Conservation (phyloP, 2,888 invertebrate species). For the Kuschelorhynchus macadamiae region DNA sequence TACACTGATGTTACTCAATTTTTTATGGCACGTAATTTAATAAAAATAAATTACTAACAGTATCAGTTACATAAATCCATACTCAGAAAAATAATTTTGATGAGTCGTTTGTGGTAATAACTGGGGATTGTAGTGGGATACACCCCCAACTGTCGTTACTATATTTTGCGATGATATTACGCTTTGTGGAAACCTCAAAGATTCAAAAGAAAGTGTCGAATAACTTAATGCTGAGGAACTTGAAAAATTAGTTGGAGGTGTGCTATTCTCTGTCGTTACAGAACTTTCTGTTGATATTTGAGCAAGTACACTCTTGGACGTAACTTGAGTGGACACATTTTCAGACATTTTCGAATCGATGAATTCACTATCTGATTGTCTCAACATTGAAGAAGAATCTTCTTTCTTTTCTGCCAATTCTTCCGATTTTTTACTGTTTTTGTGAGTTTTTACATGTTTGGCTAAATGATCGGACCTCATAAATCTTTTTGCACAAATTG, state of each 20-base stretch:
- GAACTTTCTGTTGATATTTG: slow-evolving; percentile 15
- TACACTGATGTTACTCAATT: no score
- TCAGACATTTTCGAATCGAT: slow-evolving; percentile 7
- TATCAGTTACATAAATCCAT: no score
- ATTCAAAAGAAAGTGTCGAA: background rate
- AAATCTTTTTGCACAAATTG: slow-evolving; percentile 90
- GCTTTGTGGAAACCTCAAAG: slow-evolving; percentile 7
- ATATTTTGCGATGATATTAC: slow-evolving; percentile 22
- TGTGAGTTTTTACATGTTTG: slow-evolving; percentile 93
- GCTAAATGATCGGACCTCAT: slow-evolving; percentile 95
- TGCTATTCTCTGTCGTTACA: background rate
- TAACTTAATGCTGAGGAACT: background rate
- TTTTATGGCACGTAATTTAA: no score
- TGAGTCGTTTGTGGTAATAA: slow-evolving; percentile 46
- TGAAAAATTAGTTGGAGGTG: background rate
- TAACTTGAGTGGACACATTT: slow-evolving; percentile 5
- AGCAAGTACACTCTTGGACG: slow-evolving; percentile 1
- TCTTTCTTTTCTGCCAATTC: slow-evolving; percentile 32
- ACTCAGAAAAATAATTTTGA: slow-evolving; percentile 34
- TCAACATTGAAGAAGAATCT: background rate
- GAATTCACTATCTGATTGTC: background rate
- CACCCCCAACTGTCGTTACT: background rate
- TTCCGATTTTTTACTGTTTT: slow-evolving; percentile 70
- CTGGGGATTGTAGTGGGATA: slow-evolving; percentile 51
- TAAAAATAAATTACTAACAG: no score